These are phyloP conservation scores for Allobates femoralis DNA, from an alignment of 2,797 vertebrate genomes.

Conservation along the genomic window DNA sequence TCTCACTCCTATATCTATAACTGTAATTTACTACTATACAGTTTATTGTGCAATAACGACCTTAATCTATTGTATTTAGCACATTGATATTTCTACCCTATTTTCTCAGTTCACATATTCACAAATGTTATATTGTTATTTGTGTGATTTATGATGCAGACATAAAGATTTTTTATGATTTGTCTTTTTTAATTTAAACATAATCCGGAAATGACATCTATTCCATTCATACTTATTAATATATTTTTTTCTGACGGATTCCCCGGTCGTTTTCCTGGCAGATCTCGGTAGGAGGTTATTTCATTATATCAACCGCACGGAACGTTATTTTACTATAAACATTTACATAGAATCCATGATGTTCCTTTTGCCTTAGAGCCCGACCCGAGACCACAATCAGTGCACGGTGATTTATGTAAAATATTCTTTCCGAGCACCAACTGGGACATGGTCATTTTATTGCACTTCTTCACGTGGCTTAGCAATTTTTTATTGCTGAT, in stretches of 20 bases:
- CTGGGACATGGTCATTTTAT: conserved; percentile 58
- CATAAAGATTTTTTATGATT: not conserved
- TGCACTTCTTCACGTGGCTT: conserved; percentile 61
- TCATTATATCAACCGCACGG: not conserved
- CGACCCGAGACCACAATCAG: conserved; percentile 42
- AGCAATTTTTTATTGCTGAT: conserved; percentile 63
- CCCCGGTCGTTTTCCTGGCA: not conserved
- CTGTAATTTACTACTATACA: too few species aligned
- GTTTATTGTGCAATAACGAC: too few species aligned
- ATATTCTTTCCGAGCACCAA: conserved; percentile 43
- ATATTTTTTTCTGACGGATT: not conserved
- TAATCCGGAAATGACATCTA: not conserved
- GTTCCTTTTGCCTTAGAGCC: not conserved
- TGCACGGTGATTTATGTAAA: conserved; percentile 35
- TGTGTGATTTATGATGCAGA: not conserved
- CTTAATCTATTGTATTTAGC: not conserved
- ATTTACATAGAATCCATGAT: conserved; percentile 27
- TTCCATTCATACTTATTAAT: not conserved
- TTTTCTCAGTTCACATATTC: not conserved
- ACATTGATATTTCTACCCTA: not conserved
- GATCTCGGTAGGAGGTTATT: not conserved
- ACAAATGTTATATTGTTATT: not conserved
- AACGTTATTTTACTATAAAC: conserved; percentile 30
- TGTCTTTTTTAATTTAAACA: not conserved
- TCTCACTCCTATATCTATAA: not conserved